A percentile compares a stretch with the other conserved stretches of the same genome.
phyloP scores from a whole-genome alignment of 2,888 invertebrate genomes.

The Clitarchus hookeri region DNA sequence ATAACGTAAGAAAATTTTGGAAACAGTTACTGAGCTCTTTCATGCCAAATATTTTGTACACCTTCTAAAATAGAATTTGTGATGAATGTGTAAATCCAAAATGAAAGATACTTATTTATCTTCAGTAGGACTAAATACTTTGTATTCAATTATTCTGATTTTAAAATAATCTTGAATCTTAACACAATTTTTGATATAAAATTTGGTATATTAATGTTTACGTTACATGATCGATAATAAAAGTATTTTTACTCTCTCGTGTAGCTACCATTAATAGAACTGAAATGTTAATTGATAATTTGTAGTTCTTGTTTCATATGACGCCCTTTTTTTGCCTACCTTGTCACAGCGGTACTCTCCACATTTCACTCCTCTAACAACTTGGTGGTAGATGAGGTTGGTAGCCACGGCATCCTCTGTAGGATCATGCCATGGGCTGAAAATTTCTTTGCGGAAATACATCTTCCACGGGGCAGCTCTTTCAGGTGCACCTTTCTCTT shows the following conservation, averaged over 20 bases:
- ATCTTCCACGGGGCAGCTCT: conserved; percentile 86
- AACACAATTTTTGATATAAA: too few relatives aligned
- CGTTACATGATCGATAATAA: too few relatives aligned
- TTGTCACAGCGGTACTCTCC: conserved; percentile 86
- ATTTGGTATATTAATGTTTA: not conserved
- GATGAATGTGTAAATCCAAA: too few relatives aligned
- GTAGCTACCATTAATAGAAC: not conserved
- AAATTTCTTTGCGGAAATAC: conserved; percentile 87
- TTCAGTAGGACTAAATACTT: too few relatives aligned
- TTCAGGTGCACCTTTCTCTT: conserved; percentile 85
- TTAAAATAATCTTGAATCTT: too few relatives aligned
- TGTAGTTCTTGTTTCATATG: not conserved
- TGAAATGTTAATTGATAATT: conserved; percentile 37
- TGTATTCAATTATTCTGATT: too few relatives aligned
- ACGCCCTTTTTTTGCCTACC: conserved; percentile 43
- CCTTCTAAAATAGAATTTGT: too few relatives aligned
- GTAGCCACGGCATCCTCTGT: conserved; percentile 79
- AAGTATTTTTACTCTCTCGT: not conserved
- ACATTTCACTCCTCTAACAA: conserved; percentile 84
- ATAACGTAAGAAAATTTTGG: too few relatives aligned
- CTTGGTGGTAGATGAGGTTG: conserved; percentile 86
- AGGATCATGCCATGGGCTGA: conserved; percentile 91
- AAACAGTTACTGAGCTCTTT: too few relatives aligned
- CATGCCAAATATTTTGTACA: too few relatives aligned
- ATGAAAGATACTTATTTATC: too few relatives aligned